A percentile compares a stretch with the other conserved stretches of the same genome.
phyloP scores from a whole-genome alignment of 1,140 invertebrate genomes.

The Drosophila mojavensis region DNA sequence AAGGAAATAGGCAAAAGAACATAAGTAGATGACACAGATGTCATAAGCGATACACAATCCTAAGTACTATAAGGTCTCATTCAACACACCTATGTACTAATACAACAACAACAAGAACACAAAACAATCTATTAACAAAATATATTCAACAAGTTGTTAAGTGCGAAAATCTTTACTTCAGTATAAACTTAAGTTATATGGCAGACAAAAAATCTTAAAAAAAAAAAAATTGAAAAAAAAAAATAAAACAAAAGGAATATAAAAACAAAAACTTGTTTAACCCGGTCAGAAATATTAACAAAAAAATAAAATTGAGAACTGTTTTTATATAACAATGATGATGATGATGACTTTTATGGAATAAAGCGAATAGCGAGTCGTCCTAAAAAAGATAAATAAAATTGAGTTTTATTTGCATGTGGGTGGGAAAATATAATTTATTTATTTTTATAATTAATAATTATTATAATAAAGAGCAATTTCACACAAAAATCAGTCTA shows the following conservation, averaged over 20 bases:
- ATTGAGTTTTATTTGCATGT: conserved; percentile 30
- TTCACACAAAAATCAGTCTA: no score
- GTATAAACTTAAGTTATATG: conserved; percentile 71
- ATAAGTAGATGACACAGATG: no score
- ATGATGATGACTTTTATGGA: conserved; percentile 68
- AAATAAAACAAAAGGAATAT: conserved; percentile 26
- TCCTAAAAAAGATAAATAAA: conserved; percentile 44
- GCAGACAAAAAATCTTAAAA: conserved; percentile 53
- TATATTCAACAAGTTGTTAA: conserved; percentile 65
- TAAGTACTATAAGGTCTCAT: conserved; percentile 56
- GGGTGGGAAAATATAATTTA: neutral
- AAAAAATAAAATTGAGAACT: conserved; percentile 45
- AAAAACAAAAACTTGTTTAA: conserved; percentile 51
- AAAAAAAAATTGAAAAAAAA: conserved; percentile 39
- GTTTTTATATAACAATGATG: conserved; percentile 77
- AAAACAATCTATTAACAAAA: conserved; percentile 26
- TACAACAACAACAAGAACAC: conserved; percentile 29
- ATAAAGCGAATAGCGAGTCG: conserved; percentile 70
- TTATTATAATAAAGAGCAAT: no score
- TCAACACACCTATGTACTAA: conserved; percentile 49
- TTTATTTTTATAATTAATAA: neutral
- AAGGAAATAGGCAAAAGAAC: conserved; percentile 16
- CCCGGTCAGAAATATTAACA: conserved; percentile 75
- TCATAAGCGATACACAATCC: conserved; percentile 37
- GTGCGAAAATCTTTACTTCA: conserved; percentile 78